A percentile compares a stretch with the other conserved stretches of the same genome.
Evolutionary conservation across 2,888 invertebrate genomes (phyloP).

Genomic region (Argyresthia albistria): DNA sequence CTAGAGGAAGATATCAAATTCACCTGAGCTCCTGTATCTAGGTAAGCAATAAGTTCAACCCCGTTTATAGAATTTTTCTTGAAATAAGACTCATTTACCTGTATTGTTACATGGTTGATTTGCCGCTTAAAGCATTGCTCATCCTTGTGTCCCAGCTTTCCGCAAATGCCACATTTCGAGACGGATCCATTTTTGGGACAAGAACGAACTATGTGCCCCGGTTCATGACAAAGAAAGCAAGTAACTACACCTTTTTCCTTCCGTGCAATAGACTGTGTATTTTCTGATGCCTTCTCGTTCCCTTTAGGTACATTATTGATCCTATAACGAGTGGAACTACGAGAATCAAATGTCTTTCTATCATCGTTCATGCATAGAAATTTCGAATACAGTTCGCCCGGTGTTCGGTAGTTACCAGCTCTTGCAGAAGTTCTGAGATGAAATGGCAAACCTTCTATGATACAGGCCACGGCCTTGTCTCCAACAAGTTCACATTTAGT

Average conservation of each 20-base stretch:
- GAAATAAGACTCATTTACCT: background rate
- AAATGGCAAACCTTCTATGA: slow-evolving; percentile 8
- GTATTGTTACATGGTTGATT: background rate
- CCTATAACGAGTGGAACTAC: background rate
- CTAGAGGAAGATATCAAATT: background rate
- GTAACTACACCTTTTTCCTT: background rate
- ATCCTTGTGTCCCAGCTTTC: background rate
- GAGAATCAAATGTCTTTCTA: background rate
- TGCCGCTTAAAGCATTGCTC: background rate
- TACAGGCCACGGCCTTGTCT: slow-evolving; percentile 6
- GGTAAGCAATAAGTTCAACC: background rate
- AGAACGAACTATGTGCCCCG: background rate
- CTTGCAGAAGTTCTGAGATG: slow-evolving; percentile 5
- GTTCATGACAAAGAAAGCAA: background rate
- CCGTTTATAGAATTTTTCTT: background rate
- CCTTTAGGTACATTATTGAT: background rate
- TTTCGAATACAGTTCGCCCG: slow-evolving; percentile 4
- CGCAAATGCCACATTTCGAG: background rate
- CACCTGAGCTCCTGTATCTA: background rate
- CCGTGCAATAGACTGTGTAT: too few relatives aligned
- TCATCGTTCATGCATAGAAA: slow-evolving; percentile 7
- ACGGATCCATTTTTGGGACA: background rate
- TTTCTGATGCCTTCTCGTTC: background rate
- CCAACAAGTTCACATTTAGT: slow-evolving; percentile 1
- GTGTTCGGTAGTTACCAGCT: slow-evolving; percentile 2